Evolutionary conservation across 1,140 invertebrate genomes (phyloP), one percentile per base, ranked within the genome.

Genomic region (Drosophila nikananu): DNA sequence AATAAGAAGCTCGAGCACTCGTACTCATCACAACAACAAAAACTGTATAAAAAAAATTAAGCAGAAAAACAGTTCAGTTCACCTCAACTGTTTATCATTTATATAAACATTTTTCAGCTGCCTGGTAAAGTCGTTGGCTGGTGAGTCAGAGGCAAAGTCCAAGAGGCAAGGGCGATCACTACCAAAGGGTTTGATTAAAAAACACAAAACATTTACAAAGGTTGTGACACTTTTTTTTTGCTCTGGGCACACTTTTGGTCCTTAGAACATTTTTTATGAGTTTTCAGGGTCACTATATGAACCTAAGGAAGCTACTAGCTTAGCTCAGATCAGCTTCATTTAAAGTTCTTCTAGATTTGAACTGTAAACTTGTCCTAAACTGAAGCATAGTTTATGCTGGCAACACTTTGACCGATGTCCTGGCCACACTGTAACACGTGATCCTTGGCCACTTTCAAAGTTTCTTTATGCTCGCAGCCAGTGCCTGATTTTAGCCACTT

Each of bases 61-160:
- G 44, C 3, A 27, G 30, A 41, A 54, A 60, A 51, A 51, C 60
- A 46, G 57, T 39, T 39, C 44, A 66, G 57, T 83, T 83, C 71
- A 66, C 51, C 57, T 77, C 49, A 59, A 77, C 51, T 83, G 76
- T 83, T 83, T 83, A 83, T 74, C 71, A 74, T 77, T 83, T 71
- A 70, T 59, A 83, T 83, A 61, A 80, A 75, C 57, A 73, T 67
- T 83, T 55, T 76, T 60, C 39, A 59, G 30, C 44, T 59, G 35
- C 57, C 41, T 46, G 35, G 35, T 13, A 37, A 10, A 37, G 35
- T 44, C 35, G 51, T 1, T 17, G 46, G 46, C 15, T 8, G 32
- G 52, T 77, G 75, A 68, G 42, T 77, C 75, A 70, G 64, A 57
- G 57, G 37, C 57, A 77, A 70, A 78, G 75, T 70, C 74, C 74